These are phyloP conservation scores for Mus spretus DNA, from an alignment of 2,797 vertebrate genomes.

Conservation along the genomic window DNA sequence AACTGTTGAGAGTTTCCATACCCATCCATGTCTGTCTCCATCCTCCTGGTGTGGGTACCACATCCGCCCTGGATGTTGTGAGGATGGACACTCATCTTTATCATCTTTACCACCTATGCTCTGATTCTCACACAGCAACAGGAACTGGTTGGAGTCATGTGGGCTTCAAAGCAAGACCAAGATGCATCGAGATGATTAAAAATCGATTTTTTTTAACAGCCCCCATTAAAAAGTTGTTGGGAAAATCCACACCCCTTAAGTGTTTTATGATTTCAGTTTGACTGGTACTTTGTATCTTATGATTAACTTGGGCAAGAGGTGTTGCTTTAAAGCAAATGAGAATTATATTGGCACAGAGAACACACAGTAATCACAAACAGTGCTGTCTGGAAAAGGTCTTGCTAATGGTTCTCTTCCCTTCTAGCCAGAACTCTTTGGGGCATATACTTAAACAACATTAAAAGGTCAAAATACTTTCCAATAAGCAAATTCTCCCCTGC, in stretches of 20 bases:
- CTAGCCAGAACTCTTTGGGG: background rate
- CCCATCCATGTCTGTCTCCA: background rate
- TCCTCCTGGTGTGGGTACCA: background rate
- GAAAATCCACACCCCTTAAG: constrained; percentile 78
- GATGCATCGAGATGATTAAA: constrained; percentile 73
- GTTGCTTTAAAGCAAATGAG: constrained; percentile 76
- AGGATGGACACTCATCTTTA: constrained; percentile 19
- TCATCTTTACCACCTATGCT: constrained; percentile 33
- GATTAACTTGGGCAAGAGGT: constrained; percentile 52
- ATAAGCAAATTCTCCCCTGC: background rate
- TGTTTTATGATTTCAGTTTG: constrained; percentile 82
- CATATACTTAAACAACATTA: background rate
- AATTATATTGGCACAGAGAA: constrained; percentile 25
- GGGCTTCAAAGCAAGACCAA: constrained; percentile 81
- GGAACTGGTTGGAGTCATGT: constrained; percentile 78
- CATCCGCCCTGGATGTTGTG: constrained; percentile 30
- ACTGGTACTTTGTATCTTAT: constrained; percentile 72
- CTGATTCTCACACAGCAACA: constrained; percentile 63
- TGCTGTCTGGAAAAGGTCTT: constrained; percentile 52
- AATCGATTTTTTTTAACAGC: constrained; percentile 72
- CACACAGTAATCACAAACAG: background rate
- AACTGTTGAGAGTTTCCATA: background rate
- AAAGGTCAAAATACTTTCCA: constrained; percentile 2
- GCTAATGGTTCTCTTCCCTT: background rate
- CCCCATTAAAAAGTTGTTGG: constrained; percentile 78